Percentiles rank a stretch among this genome's conserved stretches.
phyloP scores from a whole-genome alignment of 2,113 vertebrate species.

The Hippocampus mohnikei region DNA sequence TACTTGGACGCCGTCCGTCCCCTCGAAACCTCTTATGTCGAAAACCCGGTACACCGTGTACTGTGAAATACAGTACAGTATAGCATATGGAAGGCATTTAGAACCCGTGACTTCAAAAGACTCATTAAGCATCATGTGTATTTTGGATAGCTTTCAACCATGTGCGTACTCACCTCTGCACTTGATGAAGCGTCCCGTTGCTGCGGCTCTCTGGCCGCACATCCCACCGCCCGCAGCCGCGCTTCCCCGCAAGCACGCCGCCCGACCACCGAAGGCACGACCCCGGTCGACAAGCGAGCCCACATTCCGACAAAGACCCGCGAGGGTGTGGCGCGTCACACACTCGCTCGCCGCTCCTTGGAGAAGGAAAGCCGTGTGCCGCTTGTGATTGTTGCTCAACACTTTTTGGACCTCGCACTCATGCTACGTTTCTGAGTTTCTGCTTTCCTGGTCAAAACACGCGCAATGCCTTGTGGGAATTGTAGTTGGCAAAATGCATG shows the following conservation, averaged over 20 bases:
- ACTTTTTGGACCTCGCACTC: slow-evolving; percentile 14
- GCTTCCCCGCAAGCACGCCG: slow-evolving; percentile 33
- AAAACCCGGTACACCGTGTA: neutral
- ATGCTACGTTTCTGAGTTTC: neutral
- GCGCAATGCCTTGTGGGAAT: slow-evolving; percentile 51
- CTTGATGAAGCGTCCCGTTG: slow-evolving; percentile 50
- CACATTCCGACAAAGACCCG: slow-evolving; percentile 47
- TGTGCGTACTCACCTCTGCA: slow-evolving; percentile 38
- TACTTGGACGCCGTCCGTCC: too few species aligned
- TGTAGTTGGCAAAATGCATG: slow-evolving; percentile 36
- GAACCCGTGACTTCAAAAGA: neutral
- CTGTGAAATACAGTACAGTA: too few species aligned
- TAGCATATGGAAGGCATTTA: too few species aligned
- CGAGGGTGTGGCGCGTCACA: neutral
- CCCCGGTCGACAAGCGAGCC: slow-evolving; percentile 31
- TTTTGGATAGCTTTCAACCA: neutral
- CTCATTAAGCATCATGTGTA: neutral
- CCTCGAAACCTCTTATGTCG: too few species aligned
- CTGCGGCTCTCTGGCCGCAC: slow-evolving; percentile 27
- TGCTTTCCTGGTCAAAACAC: slow-evolving; percentile 41
- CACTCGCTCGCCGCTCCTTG: neutral
- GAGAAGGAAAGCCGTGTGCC: slow-evolving; percentile 11
- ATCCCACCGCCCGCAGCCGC: slow-evolving; percentile 25
- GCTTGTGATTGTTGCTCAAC: slow-evolving; percentile 9
- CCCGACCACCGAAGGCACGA: slow-evolving; percentile 28